phyloP scores from a whole-genome alignment of 1,140 invertebrate genomes.

The Drosophila pseudoobscura region DNA sequence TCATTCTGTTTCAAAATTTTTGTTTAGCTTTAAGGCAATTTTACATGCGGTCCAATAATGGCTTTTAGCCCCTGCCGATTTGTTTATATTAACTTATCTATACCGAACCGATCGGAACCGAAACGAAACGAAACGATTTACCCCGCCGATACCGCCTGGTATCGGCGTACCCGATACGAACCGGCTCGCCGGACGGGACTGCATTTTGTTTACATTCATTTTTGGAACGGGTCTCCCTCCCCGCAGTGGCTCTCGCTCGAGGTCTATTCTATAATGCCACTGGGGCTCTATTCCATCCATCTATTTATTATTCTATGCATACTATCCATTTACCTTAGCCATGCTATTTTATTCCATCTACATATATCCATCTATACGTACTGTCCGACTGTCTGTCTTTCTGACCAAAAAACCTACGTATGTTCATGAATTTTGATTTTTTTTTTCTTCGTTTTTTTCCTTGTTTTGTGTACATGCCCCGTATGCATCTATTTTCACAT shows the following conservation, averaged over 20 bases:
- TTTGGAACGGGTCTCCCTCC: conserved; percentile 14
- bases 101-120: conserved; percentile 32
- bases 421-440: conserved; percentile 55
- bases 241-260: conserved; percentile 2
- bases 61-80: conserved; percentile 13
- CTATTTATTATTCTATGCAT: conserved; percentile 79
- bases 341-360: conserved; percentile 47
- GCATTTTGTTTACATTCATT: conserved; percentile 61
- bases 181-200: conserved; percentile 11
- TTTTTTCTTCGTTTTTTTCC: no score
- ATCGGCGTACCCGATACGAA: conserved; percentile 3
- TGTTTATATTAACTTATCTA: conserved; percentile 73
- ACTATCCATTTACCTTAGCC: conserved; percentile 63
- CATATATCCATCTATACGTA: conserved; percentile 5
- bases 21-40: conserved; percentile 41
- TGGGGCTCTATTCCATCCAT: conserved; percentile 26
- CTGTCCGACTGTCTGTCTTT: conserved; percentile 19
- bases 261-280: conserved; percentile 28
- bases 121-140: neutral
- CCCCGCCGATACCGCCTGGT: neutral
- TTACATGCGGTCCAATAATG: conserved; percentile 50
- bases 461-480: conserved; percentile 31
- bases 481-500: conserved; percentile 58
- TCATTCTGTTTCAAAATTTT: conserved; percentile 51
- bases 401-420: conserved; percentile 49